Evolutionary conservation across 2,888 invertebrate species (phyloP), one percentile per base, ranked within the genome.

Genomic region (Himalopsyche anomala): DNA sequence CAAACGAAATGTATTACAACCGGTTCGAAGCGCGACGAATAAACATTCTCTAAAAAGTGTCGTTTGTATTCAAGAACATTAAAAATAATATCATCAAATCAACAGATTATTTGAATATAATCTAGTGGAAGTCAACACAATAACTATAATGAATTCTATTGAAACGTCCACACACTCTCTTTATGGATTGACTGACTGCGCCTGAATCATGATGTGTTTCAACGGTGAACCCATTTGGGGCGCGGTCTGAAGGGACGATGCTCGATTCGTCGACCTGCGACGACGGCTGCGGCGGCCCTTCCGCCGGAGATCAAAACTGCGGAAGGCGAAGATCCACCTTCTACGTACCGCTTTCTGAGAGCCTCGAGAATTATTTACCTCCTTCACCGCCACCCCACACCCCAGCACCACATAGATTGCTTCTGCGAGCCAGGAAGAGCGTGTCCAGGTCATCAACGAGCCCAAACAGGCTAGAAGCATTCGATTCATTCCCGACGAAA

Each of bases 291-390:
- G 89, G 89, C 89, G 90, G 89, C 91, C 90, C 91, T 89, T 92
- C 91, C 92, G 90, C 90, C 90, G 74, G 28, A 38, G 91, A 90
- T 82, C 94, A 94, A 90, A 94, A 95, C 84, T 91, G 93, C 89
- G 90, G 93, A 88, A 93, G 95, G 82, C 94, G 96, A 87, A 94
- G 96, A 88, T 96, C 96, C 82, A 95, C 96, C 89, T 96, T 96
- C 91, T 96, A 96, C 91, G 95, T 96, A 89, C 95, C 96, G 89
- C 92, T 96, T 89, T 94, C 94, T 87, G 94, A 94, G 89, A 94
- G 94, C 89, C 94, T 94, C 89, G 93, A 92, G 84, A 94, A 94
- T 90, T 94, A 94, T 90, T 92, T 94, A 81, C 94, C 94, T 42
- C 92, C 94, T 85, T 92, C 93, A 42, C 90, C 91, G 84, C 92